phyloP scores from a whole-genome alignment of 2,797 vertebrate genomes.

The Eulemur coronatus region DNA sequence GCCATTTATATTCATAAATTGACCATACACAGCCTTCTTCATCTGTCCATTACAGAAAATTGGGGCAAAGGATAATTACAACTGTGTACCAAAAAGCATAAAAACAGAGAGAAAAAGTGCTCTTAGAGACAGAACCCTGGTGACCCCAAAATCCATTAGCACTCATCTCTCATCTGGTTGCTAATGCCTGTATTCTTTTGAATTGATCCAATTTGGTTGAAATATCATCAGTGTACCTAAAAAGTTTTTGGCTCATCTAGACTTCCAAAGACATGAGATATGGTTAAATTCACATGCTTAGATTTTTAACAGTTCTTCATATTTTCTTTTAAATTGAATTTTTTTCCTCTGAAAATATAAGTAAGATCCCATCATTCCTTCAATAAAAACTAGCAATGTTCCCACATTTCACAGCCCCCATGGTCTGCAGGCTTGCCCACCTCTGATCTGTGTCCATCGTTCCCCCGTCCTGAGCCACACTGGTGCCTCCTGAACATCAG shows the following conservation, averaged over 20 bases:
- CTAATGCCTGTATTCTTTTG: neutral
- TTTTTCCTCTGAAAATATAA: neutral
- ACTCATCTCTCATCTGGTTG: neutral
- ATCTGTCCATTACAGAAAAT: neutral
- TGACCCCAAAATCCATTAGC: conserved; percentile 40
- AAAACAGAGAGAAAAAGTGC: neutral
- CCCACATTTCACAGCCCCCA: too few relatives aligned
- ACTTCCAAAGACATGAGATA: conserved; percentile 1
- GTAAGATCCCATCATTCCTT: neutral
- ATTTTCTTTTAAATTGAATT: neutral
- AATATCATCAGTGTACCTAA: neutral
- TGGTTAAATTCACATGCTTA: neutral
- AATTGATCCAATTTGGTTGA: conserved; percentile 14
- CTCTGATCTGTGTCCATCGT: neutral
- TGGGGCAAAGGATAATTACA: conserved; percentile 42
- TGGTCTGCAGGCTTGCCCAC: too few relatives aligned
- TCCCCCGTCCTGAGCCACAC: rapidly evolving
- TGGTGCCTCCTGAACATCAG: neutral
- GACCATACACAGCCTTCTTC: neutral
- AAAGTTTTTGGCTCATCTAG: neutral
- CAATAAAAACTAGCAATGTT: neutral
- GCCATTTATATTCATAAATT: neutral
- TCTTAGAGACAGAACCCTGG: neutral
- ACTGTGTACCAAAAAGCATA: neutral
- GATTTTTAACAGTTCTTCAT: neutral